phyloP scores from a whole-genome alignment of 2,888 invertebrate species.

The Spodoptera exigua region DNA sequence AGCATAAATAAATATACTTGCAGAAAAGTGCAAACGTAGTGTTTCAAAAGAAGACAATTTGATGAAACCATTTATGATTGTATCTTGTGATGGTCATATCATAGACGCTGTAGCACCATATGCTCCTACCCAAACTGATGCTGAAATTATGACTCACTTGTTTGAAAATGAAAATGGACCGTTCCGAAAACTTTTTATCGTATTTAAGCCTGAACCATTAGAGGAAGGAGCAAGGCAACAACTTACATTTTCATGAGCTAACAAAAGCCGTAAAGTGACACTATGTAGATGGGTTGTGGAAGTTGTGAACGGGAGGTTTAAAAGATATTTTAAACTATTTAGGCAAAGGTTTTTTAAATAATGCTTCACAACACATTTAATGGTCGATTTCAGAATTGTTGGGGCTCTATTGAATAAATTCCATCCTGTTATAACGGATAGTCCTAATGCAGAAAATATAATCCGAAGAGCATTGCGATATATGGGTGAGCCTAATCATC shows the following conservation, averaged over 20 bases:
- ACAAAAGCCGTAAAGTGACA: conserved; percentile 12
- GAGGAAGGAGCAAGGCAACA: conserved; percentile 5
- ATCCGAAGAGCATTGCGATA: conserved; percentile 6
- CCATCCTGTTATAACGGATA: conserved; percentile 7
- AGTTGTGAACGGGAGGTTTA: conserved; percentile 3
- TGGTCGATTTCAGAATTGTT: conserved; percentile 5
- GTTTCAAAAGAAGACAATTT: too few relatives aligned
- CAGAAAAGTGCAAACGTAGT: conserved; percentile 2
- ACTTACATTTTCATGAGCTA: conserved; percentile 4
- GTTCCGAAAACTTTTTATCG: conserved; percentile 2
- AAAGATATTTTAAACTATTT: conserved; percentile 9
- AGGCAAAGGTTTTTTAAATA: conserved; percentile 8
- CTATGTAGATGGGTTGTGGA: conserved; percentile 13
- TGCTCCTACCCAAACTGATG: too few relatives aligned
- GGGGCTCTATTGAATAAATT: conserved; percentile 11
- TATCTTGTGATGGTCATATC: background rate
- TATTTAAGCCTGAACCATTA: conserved; percentile 8
- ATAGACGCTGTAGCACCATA: too few relatives aligned
- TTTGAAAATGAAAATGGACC: conserved; percentile 2
- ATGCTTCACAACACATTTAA: conserved; percentile 13
- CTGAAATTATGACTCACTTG: too few relatives aligned
- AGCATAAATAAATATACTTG: too few relatives aligned
- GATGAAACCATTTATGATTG: conserved; percentile 6
- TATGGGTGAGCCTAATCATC: conserved; percentile 14
- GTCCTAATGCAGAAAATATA: conserved; percentile 5